Evolutionary conservation across 2,888 invertebrate species (phyloP), one percentile per base, ranked within the genome.

Genomic region (Leucophora obtusa): DNA sequence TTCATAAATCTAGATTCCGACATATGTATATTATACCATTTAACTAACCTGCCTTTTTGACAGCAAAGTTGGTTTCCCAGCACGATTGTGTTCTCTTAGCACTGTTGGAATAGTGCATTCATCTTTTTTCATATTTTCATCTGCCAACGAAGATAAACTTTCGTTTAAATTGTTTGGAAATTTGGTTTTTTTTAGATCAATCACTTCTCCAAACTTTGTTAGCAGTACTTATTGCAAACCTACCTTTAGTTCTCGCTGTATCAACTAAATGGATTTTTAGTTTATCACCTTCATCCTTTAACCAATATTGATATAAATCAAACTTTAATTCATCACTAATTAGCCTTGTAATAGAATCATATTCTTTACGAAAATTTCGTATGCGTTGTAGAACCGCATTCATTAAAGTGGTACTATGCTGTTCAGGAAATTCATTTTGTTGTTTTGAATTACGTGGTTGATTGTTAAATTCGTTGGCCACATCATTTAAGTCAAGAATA

Each of bases 401-500:
- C 21, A 79, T 62, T 14, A 75, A 43, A 24, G 33, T 10, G 9
- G 0, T 0, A 24, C 38, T 66, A 2, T 14, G 14, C 53, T 58
- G 50, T 2, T 68, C 54, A 33, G 15, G 10, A 0, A 58, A 65
- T n/a, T 71, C 43, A 3, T 33, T 51, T 11, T n/a, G 28, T 43
- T 17, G 43, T 33, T 69, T 75, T 7, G 11, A 33, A 60, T 43
- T 58, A 11, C 11, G 24, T 17, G 53, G 28, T 15, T 60, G 43
- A 8, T 68, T 54, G 1, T 58, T 18, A 0, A 62, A 24, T 70
- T 68, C 84, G 6, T 62, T 85, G 84, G 14, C 18, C 2, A 77
- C 11, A 8, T 73, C 76, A 0, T 87, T 84, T 56, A 88, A 33
- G 73, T 88, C 87, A 18, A 88, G 83, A 14, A 87, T 81, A 60